A percentile compares a stretch with the other conserved stretches of the same genome.
These are phyloP conservation scores for Huso huso DNA, from an alignment of 2,797 vertebrate species.

Conservation along the genomic window DNA sequence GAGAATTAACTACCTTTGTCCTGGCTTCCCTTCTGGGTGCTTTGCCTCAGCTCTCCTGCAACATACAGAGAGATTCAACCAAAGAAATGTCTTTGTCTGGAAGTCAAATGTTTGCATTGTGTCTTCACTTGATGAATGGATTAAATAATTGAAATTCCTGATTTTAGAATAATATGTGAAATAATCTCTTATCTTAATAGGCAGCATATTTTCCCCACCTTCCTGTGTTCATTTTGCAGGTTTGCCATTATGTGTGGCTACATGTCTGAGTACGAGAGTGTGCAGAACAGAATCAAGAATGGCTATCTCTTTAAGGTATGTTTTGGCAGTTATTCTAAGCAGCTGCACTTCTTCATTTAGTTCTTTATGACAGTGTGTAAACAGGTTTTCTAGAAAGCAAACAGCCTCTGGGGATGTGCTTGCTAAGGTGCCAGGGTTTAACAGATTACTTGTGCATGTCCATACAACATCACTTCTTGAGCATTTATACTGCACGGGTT, in stretches of 20 bases:
- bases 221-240: slow-evolving; percentile 55
- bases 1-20: no score
- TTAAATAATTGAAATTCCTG: no score
- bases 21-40: no score
- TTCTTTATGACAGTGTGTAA: slow-evolving; percentile 22
- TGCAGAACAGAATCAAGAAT: slow-evolving; percentile 93
- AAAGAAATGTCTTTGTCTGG: no score
- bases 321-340: slow-evolving; percentile 34
- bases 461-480: slow-evolving; percentile 2
- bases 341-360: slow-evolving; percentile 30
- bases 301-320: slow-evolving; percentile 91
- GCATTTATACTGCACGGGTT: background rate
- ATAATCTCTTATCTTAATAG: no score
- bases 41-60: no score
- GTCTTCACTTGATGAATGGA: no score
- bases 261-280: slow-evolving; percentile 81
- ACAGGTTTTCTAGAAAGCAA: slow-evolving; percentile 21
- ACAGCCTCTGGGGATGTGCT: slow-evolving; percentile 18
- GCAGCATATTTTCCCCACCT: background rate
- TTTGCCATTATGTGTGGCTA: slow-evolving; percentile 91
- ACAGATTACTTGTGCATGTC: slow-evolving; percentile 11
- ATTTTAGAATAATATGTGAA: no score
- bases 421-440: slow-evolving; percentile 6
- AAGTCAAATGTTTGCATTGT: no score
- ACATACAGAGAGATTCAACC: no score